Evolutionary conservation across 2,888 invertebrate genomes (phyloP).

Genomic region (Phaedon cochleariae): DNA sequence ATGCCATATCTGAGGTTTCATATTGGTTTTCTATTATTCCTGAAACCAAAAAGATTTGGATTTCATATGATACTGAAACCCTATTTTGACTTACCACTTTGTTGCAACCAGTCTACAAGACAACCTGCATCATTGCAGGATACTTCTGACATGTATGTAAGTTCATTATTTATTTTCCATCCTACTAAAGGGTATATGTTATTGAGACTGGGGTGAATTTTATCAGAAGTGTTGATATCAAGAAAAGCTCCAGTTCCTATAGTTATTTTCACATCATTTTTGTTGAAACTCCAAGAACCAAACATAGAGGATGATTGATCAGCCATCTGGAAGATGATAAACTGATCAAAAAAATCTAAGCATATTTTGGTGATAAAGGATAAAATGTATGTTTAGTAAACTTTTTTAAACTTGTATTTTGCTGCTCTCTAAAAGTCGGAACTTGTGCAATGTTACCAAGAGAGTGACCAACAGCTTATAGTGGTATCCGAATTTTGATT

Average conservation of each 20-base stretch:
- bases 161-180: conserved; percentile 74
- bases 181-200: conserved; percentile 93
- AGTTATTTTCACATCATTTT: conserved; percentile 85
- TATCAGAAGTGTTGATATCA: conserved; percentile 79
- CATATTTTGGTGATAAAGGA: too few relatives aligned
- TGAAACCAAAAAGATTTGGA: conserved; percentile 50
- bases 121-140: conserved; percentile 89
- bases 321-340: conserved; percentile 73
- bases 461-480: too few relatives aligned
- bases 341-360: too few relatives aligned
- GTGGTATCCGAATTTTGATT: too few relatives aligned
- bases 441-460: too few relatives aligned
- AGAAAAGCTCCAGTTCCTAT: conserved; percentile 93
- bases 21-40: conserved; percentile 72
- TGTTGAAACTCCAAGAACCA: conserved; percentile 82
- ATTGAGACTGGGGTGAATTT: conserved; percentile 81
- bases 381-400: too few relatives aligned
- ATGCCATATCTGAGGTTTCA: conserved; percentile 74
- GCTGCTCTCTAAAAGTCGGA: too few relatives aligned
- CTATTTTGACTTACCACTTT: conserved; percentile 64
- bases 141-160: conserved; percentile 85
- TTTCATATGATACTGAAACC: neutral
- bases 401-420: too few relatives aligned
- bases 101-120: conserved; percentile 85
- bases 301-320: conserved; percentile 91